A percentile compares a stretch with the other conserved stretches of the same genome.
These are phyloP conservation scores for Turnix velox DNA, from an alignment of 2,113 vertebrate species.

Conservation along the genomic window DNA sequence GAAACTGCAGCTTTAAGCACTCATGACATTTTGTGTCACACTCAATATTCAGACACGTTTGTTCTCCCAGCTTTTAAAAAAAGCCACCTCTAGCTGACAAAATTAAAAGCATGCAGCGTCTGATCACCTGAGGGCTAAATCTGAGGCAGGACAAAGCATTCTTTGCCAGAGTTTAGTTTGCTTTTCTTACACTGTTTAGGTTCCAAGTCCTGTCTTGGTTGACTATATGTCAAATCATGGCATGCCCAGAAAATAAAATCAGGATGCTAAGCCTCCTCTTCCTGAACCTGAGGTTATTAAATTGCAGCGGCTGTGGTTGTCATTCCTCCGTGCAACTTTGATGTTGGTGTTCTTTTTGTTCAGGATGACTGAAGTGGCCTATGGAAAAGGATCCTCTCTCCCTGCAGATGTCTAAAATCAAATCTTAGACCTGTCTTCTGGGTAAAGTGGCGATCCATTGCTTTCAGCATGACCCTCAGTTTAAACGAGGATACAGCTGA, in stretches of 20 bases:
- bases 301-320: background rate
- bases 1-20: conserved; percentile 3
- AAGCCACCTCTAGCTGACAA: conserved; percentile 12
- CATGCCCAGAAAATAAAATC: background rate
- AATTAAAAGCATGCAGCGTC: conserved; percentile 60
- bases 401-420: background rate
- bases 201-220: background rate
- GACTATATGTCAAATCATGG: background rate
- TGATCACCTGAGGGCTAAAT: conserved; percentile 47
- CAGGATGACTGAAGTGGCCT: background rate
- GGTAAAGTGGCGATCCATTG: background rate
- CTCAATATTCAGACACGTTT: background rate
- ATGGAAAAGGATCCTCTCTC: background rate
- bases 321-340: background rate
- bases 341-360: background rate
- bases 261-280: background rate
- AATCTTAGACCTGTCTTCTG: background rate
- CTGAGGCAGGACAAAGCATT: conserved; percentile 27
- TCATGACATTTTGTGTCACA: background rate
- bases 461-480: background rate
- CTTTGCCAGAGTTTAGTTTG: conserved; percentile 3
- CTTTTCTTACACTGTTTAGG: conserved; percentile 24
- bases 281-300: background rate
- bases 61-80: background rate
- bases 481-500: background rate